Evolutionary conservation across 2,797 vertebrate species (phyloP).

Genomic region (Enteromius paludinosus): DNA sequence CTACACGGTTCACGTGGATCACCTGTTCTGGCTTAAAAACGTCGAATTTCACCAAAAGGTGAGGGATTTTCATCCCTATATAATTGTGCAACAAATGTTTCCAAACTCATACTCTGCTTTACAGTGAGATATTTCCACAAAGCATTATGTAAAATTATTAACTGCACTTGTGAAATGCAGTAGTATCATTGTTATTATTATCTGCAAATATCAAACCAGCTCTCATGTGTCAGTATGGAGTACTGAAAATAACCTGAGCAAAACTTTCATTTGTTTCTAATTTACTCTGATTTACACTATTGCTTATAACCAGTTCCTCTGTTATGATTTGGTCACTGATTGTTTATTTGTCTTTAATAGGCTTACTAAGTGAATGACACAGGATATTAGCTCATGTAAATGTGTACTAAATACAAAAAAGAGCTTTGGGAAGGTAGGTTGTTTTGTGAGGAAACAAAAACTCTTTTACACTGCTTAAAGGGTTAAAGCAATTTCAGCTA

Average conservation of each 20-base stretch:
- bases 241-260: neutral
- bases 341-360: neutral
- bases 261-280: neutral
- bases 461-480: neutral
- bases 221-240: neutral
- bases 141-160: neutral
- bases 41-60: no score
- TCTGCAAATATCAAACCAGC: no score
- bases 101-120: neutral
- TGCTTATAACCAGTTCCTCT: neutral
- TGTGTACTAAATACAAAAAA: neutral
- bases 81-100: no score
- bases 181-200: neutral
- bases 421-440: neutral
- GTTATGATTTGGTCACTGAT: neutral
- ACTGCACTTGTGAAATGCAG: no score
- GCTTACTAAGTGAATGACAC: neutral
- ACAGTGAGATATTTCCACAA: neutral
- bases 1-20: no score
- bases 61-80: no score
- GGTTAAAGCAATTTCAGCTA: conserved; percentile 38
- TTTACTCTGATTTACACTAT: neutral
- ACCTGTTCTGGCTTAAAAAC: no score
- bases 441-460: conserved; percentile 39
- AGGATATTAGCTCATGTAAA: neutral